phyloP scores from a whole-genome alignment of 2,797 vertebrate genomes.

The Chanos chanos region DNA sequence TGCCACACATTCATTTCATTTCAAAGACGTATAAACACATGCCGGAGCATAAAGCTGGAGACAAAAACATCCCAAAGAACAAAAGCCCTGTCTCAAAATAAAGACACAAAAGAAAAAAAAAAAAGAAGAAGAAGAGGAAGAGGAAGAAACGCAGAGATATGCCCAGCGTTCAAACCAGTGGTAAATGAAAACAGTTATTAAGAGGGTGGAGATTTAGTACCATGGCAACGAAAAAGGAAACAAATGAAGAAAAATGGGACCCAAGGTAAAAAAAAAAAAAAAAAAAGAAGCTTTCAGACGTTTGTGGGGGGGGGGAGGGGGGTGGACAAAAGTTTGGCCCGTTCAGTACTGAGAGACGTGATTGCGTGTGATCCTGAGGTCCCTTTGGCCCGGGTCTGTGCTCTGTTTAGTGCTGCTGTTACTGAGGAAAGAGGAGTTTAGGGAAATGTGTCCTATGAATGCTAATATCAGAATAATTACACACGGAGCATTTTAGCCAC shows the following conservation, averaged over 20 bases:
- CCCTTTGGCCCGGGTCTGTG: constrained; percentile 65
- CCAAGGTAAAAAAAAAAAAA: constrained; percentile 12
- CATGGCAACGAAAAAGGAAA: constrained; percentile 64
- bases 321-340: constrained; percentile 64
- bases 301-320: constrained; percentile 4
- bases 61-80: constrained; percentile 54
- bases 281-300: constrained; percentile 10
- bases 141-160: too few species aligned
- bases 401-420: constrained; percentile 72
- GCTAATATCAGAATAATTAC: constrained; percentile 84
- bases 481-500: constrained; percentile 78
- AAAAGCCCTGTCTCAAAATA: constrained; percentile 62
- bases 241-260: constrained; percentile 24
- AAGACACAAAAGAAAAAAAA: constrained; percentile 75
- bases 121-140: too few species aligned
- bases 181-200: constrained; percentile 92
- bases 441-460: constrained; percentile 78
- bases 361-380: constrained; percentile 52
- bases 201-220: constrained; percentile 59
- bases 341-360: constrained; percentile 64
- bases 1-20: constrained; percentile 8
- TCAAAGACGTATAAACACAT: constrained; percentile 27
- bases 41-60: constrained; percentile 1
- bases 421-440: constrained; percentile 74
- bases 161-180: constrained; percentile 82